These are phyloP conservation scores for Eulemur rubriventer DNA, from an alignment of 2,797 vertebrate species.

Conservation along the genomic window DNA sequence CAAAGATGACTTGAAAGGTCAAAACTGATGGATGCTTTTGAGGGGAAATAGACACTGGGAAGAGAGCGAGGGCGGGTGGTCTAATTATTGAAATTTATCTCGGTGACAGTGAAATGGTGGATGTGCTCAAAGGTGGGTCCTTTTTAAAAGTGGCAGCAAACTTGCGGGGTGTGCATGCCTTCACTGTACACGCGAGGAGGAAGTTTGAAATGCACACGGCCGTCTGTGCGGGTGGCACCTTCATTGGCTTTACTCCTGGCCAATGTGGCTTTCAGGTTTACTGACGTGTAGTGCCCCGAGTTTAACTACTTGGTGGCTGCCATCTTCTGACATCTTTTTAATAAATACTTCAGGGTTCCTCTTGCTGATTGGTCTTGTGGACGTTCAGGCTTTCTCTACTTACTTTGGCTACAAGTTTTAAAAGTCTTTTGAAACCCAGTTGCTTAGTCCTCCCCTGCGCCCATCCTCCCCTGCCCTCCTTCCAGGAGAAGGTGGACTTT, in stretches of 20 bases:
- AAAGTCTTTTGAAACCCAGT: not conserved
- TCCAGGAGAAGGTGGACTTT: not conserved
- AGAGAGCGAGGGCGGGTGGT: not conserved
- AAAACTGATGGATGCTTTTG: not conserved
- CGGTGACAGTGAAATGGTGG: not conserved
- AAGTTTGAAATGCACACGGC: not conserved
- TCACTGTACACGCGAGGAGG: not conserved
- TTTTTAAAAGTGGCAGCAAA: not conserved
- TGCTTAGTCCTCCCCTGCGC: not conserved
- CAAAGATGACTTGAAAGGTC: not conserved
- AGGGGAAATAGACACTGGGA: not conserved
- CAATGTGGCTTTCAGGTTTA: not conserved
- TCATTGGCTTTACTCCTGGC: not conserved
- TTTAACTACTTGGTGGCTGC: not conserved
- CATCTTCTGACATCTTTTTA: not conserved
- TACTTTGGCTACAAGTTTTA: not conserved
- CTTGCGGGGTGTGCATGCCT: not conserved
- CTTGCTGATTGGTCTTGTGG: not conserved
- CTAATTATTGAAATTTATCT: not conserved
- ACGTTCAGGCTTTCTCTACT: not conserved
- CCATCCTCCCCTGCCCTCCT: not conserved
- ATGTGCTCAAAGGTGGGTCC: not conserved
- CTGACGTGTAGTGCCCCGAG: not conserved
- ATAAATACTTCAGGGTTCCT: not conserved
- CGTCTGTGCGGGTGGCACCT: not conserved